Evolutionary conservation across 2,888 invertebrate species (phyloP), one percentile per base, ranked within the genome.

Genomic region (Auanema freiburgensis): DNA sequence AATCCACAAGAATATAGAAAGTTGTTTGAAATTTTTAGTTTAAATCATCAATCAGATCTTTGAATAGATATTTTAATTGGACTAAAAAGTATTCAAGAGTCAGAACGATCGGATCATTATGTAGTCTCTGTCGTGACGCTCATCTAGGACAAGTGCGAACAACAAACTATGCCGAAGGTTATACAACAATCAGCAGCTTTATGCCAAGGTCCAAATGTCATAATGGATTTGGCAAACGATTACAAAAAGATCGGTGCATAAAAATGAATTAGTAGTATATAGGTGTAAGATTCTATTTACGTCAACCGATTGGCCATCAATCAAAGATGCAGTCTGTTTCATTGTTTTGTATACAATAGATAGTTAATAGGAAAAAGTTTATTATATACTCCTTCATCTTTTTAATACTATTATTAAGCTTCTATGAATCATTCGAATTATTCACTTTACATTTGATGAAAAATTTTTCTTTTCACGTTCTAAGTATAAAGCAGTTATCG

Each of bases 121-220:
- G 57, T 24, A 42, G 46, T n/a, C n/a, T 57, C n/a, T 57, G 57
- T n/a, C 44, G 21, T 14, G 57, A 57, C 18, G 18, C 46, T 21
- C 14, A 40, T 24, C 16, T 23, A 25, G 43, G 42, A 18, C 16
- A 16, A 3, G 43, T 57, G 2, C 16, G 18, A 24, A 42, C 40
- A 4, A 21, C 42, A 1, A 46, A 57, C 21, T 57, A 57, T 24
- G 14, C 16, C 6, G 21, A 40, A 8, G 43, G 24, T 16, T 18
- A 24, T 52, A 24, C 42, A 33, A 59, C 53, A 10, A 59, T 58
- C 62, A 41, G 63, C 60, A 63, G 54, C 50, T 49, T 46, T 12
- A 56, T 61, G 57, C 57, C n/a, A 64, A 64, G 56, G 46, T 43
- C 42, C 25, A 25, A 46, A 25, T 18, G 41, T 16, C 42, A 49